phyloP scores from a whole-genome alignment of 37 sponge, comb jelly and placozoan species.

The Cliona cf. orientalis region DNA sequence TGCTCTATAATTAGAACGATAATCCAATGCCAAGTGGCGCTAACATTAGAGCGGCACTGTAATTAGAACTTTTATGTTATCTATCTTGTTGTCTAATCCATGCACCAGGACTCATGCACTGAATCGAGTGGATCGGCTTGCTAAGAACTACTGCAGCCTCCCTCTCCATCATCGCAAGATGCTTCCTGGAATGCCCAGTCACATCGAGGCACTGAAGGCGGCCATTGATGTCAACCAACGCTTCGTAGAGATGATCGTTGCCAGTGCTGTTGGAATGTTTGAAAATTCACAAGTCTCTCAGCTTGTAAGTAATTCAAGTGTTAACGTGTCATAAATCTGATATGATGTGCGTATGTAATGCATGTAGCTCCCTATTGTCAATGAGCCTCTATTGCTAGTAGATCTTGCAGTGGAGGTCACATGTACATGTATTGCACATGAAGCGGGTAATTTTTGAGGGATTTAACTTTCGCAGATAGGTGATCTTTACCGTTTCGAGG shows the following conservation, averaged over 20 bases:
- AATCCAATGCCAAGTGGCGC: neutral
- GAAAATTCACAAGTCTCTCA: constrained; percentile 67
- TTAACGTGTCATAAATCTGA: no score
- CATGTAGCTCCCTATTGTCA: no score
- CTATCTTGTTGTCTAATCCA: no score
- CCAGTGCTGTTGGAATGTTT: constrained; percentile 74
- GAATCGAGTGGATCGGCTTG: constrained; percentile 17
- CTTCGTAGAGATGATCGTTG: constrained; percentile 75
- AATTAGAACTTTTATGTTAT: no score
- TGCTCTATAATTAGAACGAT: neutral
- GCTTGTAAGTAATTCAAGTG: constrained; percentile 47
- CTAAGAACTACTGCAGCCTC: constrained; percentile 58
- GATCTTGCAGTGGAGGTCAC: no score
- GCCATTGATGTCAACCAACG: constrained; percentile 76
- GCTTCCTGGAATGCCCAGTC: constrained; percentile 48
- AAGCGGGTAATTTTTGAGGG: no score
- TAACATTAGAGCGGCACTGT: neutral
- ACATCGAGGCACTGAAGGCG: constrained; percentile 35
- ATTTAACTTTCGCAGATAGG: no score
- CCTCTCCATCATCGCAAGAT: constrained; percentile 68
- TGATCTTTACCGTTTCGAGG: no score
- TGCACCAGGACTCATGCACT: constrained; percentile 36
- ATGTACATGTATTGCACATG: no score
- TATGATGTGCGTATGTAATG: no score
- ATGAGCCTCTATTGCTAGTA: no score